Conservation (phyloP, 2,113 vertebrate species). For the Neogale vison region DNA sequence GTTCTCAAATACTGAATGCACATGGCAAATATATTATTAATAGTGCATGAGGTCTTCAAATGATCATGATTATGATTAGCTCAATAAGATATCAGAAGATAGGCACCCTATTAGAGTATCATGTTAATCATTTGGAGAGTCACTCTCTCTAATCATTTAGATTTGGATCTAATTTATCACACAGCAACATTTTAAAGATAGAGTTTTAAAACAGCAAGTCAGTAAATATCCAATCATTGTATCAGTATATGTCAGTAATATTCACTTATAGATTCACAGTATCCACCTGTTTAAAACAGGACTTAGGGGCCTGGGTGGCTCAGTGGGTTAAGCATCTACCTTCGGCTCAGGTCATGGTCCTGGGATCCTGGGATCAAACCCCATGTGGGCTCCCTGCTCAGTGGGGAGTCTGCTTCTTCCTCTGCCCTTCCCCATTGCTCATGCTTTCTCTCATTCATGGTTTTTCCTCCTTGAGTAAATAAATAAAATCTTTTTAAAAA, state of each 20-base stretch:
- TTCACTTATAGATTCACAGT: background rate
- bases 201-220: background rate
- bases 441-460: no score
- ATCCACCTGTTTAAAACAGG: background rate
- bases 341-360: no score
- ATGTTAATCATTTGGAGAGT: background rate
- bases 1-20: background rate
- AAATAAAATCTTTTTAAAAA: no score
- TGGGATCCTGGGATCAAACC: no score
- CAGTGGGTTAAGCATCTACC: no score
- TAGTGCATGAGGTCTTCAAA: background rate
- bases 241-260: background rate
- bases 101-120: background rate
- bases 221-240: background rate
- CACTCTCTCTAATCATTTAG: background rate
- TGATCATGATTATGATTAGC: background rate
- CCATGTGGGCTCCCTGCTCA: no score
- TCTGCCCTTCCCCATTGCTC: no score
- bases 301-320: background rate
- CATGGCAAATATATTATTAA: background rate
- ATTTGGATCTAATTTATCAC: slow-evolving; percentile 3
- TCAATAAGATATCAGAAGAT: background rate
- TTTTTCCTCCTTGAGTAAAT: no score
- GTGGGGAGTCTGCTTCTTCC: no score
- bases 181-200: slow-evolving; percentile 1